Percentiles rank a stretch among this genome's conserved stretches.
These are phyloP conservation scores for Trematocara marginatum DNA, from an alignment of 2,113 vertebrate genomes.

Conservation along the genomic window DNA sequence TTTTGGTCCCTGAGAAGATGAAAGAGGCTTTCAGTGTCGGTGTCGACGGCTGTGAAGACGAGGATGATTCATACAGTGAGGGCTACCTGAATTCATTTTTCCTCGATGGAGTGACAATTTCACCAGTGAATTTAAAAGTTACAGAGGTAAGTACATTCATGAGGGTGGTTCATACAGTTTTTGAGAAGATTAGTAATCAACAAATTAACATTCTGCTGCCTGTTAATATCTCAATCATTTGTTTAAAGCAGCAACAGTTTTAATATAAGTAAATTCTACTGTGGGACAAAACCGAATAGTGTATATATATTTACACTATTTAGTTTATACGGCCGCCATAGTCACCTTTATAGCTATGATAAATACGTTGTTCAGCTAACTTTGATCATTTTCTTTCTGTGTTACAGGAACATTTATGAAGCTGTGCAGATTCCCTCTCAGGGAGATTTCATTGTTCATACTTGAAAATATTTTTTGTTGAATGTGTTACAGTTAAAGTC, in stretches of 20 bases:
- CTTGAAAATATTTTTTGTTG: slow-evolving; percentile 41
- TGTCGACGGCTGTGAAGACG: slow-evolving; percentile 62
- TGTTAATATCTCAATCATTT: not conserved
- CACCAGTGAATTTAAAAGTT: not conserved
- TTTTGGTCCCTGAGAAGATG: slow-evolving; percentile 69
- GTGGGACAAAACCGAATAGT: not conserved
- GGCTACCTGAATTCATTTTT: slow-evolving; percentile 66
- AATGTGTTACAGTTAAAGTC: slow-evolving; percentile 14
- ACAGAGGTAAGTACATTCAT: slow-evolving; percentile 4
- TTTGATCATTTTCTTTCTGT: not conserved
- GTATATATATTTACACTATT: not conserved
- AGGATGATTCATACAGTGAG: slow-evolving; percentile 31
- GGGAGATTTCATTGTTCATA: not conserved
- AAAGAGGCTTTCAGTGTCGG: slow-evolving; percentile 78
- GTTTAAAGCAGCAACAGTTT: not conserved
- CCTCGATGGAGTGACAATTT: slow-evolving; percentile 50
- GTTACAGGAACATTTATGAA: slow-evolving; percentile 52
- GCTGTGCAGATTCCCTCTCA: not conserved
- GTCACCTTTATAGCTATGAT: not conserved
- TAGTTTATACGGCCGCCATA: not conserved
- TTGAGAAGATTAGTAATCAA: not conserved
- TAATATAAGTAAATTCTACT: not conserved
- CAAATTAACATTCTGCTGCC: not conserved
- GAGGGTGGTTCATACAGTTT: not conserved
- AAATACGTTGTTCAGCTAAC: not conserved